Evolutionary conservation across 2,888 invertebrate species (phyloP).

Genomic region (Nymphalis c-album): DNA sequence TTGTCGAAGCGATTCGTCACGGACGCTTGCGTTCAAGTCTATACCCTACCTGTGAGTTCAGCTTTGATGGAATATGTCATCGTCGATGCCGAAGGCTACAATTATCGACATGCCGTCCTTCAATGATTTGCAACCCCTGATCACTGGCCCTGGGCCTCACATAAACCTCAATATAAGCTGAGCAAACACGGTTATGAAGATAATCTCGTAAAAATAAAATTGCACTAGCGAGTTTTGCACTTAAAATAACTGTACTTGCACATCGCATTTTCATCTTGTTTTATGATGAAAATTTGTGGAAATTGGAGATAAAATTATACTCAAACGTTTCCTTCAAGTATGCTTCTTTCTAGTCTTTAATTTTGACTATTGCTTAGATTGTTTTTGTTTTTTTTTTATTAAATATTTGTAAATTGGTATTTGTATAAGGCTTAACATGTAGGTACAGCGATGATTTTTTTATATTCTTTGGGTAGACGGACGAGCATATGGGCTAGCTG

Average conservation of each 20-base stretch:
- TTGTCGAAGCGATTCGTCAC: not conserved
- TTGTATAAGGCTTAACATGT: no score
- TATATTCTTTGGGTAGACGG: no score
- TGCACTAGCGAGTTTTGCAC: conserved; percentile 4
- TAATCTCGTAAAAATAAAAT: conserved; percentile 17
- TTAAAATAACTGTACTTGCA: conserved; percentile 6
- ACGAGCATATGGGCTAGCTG: no score
- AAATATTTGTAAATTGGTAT: no score
- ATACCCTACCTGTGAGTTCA: conserved; percentile 41
- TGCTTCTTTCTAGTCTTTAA: no score
- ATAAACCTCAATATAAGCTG: conserved; percentile 57
- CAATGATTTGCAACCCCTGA: conserved; percentile 67
- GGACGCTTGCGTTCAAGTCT: conserved; percentile 5
- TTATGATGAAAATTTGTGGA: conserved; percentile 1
- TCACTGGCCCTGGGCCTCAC: conserved; percentile 60
- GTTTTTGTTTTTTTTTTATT: no score
- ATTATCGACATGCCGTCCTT: conserved; percentile 59
- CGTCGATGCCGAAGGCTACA: conserved; percentile 61
- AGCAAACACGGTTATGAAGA: conserved; percentile 45
- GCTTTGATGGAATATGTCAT: conserved; percentile 76
- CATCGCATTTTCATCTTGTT: not conserved
- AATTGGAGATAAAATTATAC: not conserved
- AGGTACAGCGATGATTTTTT: no score
- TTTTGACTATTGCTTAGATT: no score
- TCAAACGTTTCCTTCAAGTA: not conserved